These are phyloP conservation scores for Rhimphoctona megacephalus DNA, from an alignment of 2,888 invertebrate species.

Conservation along the genomic window DNA sequence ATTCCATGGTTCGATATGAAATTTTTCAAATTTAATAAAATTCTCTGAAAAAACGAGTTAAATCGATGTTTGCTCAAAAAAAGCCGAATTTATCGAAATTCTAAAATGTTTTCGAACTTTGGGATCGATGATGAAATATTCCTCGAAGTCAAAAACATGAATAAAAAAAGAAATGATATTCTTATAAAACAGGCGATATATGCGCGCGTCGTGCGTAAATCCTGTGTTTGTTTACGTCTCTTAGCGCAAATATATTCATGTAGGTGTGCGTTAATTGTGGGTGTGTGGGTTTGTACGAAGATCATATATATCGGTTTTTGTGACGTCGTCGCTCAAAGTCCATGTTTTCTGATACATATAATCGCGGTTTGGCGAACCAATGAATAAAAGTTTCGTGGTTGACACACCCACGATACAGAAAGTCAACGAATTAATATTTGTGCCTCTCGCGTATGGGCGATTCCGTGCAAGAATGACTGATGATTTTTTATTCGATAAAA, in stretches of 20 bases:
- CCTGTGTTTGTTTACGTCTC: conserved; percentile 31
- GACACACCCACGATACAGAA: conserved; percentile 13
- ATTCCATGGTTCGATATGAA: neutral
- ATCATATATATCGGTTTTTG: neutral
- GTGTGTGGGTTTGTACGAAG: neutral
- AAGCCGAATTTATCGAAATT: neutral
- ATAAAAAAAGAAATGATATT: neutral
- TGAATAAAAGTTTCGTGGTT: neutral
- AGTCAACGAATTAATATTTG: neutral
- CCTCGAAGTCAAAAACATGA: neutral
- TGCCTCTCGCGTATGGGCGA: neutral
- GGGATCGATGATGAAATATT: neutral
- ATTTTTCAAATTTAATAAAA: neutral
- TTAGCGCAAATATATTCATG: neutral
- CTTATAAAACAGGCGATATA: neutral
- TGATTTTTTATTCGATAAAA: neutral
- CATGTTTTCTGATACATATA: conserved; percentile 4
- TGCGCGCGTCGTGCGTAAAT: neutral
- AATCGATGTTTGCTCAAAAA: neutral
- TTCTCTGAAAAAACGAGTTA: neutral
- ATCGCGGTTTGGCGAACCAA: neutral
- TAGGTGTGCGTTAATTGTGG: neutral
- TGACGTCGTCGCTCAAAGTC: conserved; percentile 1
- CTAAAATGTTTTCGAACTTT: neutral
- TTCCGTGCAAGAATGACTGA: neutral